These are phyloP conservation scores for Eristalis pertinax DNA, from an alignment of 2,888 invertebrate species.

Conservation along the genomic window DNA sequence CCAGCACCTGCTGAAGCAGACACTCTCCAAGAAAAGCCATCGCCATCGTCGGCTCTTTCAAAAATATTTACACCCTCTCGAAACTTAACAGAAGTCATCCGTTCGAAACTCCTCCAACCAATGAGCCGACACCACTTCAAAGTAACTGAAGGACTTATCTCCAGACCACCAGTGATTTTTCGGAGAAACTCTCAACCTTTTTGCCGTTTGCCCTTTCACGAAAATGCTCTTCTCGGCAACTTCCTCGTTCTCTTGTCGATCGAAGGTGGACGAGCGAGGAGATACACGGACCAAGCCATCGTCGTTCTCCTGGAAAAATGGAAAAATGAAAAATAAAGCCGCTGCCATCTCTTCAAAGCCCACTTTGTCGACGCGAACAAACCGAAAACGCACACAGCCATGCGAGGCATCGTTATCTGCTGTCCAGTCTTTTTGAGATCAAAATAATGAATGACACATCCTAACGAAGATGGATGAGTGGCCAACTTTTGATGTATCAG, in stretches of 20 bases:
- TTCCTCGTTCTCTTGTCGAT: not conserved
- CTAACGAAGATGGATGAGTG: conserved; percentile 69
- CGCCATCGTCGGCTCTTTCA: not conserved
- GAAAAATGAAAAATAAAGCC: conserved; percentile 9
- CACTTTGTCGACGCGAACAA: conserved; percentile 27
- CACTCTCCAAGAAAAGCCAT: not conserved
- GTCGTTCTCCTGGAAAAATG: not conserved
- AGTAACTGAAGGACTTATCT: conserved; percentile 4
- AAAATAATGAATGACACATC: conserved; percentile 64
- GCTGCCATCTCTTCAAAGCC: conserved; percentile 6
- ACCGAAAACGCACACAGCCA: conserved; percentile 3
- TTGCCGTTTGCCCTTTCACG: not conserved
- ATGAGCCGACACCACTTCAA: not conserved
- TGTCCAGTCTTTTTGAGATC: conserved; percentile 59
- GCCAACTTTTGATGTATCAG: conserved; percentile 59
- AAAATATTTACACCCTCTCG: not conserved
- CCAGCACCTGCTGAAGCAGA: not conserved
- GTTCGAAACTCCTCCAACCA: not conserved
- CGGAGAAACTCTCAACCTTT: not conserved
- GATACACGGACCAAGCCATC: not conserved
- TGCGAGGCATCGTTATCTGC: conserved; percentile 44
- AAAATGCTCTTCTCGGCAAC: not conserved
- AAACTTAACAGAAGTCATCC: not conserved
- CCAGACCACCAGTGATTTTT: not conserved
- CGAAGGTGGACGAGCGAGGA: not conserved